A percentile compares a stretch with the other conserved stretches of the same genome.
Conservation (phyloP, 2,797 vertebrate genomes). For the Enteromius mattozi region DNA sequence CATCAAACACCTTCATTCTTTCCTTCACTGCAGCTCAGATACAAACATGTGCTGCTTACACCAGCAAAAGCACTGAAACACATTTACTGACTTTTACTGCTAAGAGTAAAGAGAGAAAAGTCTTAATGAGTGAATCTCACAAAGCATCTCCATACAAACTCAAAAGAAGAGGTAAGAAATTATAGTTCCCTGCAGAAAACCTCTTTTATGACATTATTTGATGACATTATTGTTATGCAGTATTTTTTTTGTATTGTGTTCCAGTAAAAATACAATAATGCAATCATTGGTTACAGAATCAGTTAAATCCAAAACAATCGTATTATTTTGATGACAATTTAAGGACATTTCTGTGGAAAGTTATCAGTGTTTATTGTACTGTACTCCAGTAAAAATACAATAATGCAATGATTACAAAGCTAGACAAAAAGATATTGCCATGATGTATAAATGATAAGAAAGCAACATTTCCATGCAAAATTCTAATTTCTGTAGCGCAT, state of each 20-base stretch:
- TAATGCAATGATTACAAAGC: too few species aligned
- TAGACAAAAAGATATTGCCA: background rate
- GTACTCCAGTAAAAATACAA: too few species aligned
- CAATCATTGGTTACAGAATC: background rate
- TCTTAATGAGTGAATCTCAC: background rate
- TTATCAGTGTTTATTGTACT: too few species aligned
- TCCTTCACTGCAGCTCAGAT: background rate
- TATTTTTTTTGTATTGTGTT: too few species aligned
- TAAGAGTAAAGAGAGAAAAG: background rate
- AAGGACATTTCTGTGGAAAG: too few species aligned
- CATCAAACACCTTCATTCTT: background rate
- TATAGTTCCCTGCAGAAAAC: too few species aligned
- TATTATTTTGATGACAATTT: too few species aligned
- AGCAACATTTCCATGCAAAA: background rate
- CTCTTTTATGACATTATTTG: background rate
- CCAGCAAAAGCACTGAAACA: background rate
- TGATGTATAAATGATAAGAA: too few species aligned
- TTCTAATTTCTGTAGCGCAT: background rate
- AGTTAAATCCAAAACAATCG: background rate
- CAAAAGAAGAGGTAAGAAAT: background rate
- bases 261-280: too few species aligned
- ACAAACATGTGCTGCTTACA: background rate
- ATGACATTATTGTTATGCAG: background rate
- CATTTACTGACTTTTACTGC: background rate
- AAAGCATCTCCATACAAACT: background rate